Percentiles rank a stretch among this genome's conserved stretches.
Conservation (phyloP, 2,888 invertebrate species). For the Cryptocephalus primarius region DNA sequence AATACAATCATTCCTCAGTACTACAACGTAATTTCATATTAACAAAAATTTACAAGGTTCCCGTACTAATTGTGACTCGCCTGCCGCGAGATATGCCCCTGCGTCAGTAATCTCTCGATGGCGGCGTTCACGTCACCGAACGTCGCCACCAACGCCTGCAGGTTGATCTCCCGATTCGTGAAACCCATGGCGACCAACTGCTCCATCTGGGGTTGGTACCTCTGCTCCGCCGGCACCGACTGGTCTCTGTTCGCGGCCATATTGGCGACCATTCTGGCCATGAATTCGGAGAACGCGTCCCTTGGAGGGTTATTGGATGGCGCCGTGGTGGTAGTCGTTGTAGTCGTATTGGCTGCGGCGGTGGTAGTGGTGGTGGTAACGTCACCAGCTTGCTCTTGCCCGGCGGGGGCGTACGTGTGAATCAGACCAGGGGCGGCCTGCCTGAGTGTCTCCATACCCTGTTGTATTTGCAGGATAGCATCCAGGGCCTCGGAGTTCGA, state of each 20-base stretch:
- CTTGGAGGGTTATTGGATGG: conserved; percentile 27
- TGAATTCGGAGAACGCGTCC: conserved; percentile 49
- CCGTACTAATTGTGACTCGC: no score
- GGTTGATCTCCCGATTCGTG: conserved; percentile 91
- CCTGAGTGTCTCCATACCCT: conserved; percentile 83
- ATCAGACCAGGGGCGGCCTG: conserved; percentile 77
- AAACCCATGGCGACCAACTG: conserved; percentile 96
- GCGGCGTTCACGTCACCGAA: conserved; percentile 98
- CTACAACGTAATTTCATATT: no score
- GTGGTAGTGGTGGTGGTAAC: conserved; percentile 21
- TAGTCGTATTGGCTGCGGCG: conserved; percentile 26
- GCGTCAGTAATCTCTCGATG: conserved; percentile 77
- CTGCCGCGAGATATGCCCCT: conserved; percentile 10
- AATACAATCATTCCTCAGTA: no score
- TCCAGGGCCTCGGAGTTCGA: conserved; percentile 88
- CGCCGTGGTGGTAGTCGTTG: conserved; percentile 23
- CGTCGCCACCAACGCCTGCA: conserved; percentile 92
- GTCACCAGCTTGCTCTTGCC: conserved; percentile 2
- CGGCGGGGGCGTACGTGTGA: conserved; percentile 40
- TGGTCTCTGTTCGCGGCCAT: conserved; percentile 39
- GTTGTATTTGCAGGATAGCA: conserved; percentile 90
- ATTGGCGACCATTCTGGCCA: conserved; percentile 69
- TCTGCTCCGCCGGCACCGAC: conserved; percentile 75
- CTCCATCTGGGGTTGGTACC: conserved; percentile 88
- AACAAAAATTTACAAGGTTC: no score